Base-by-base conservation (phyloP, 2,113 vertebrate genomes). In the Cichladusa arquata region DNA sequence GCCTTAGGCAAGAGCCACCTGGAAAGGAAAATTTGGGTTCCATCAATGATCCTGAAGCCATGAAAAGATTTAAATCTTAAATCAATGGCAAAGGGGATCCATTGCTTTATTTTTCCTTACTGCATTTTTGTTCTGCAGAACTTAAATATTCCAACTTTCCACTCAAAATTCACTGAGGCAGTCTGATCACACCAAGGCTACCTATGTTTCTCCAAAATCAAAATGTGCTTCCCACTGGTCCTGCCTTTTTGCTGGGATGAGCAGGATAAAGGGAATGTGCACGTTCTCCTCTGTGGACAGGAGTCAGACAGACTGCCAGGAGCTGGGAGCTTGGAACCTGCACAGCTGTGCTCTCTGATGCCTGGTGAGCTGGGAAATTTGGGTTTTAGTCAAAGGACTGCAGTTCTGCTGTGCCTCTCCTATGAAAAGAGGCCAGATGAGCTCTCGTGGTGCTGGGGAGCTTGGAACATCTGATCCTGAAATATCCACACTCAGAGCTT, bases 221-320 rank as follows among this genome's bases (percentile, higher is more conserved):
- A 65, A 83, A 26, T 17, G 24, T 38, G 18, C 22, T 71, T 81
- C n/a, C 56, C 34, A 17, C 8, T 38, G 47, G 10, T 16, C 13
- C 31, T 4, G 6, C 1, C 2, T 80, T 81, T 92, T 42, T 80
- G 6, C 14, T 48, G 50, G 22, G 47, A 65, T 22, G 58, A 54
- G 8, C 31, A 88, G 25, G 25, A 73, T 19, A 36, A 78, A 60
- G 20, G 17, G 28, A 81, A 85, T 71, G 25, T 58, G 9, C 8
- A 18, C 0, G 0, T 3, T 71, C 7, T 53, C 31, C 51, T 70
- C 25, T 44, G 7, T 58, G 60, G 42, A 62, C 80, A 33, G 34
- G 1, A 8, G 1, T 38, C 33, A 4, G 11, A 45, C 31, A 74
- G 26, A 38, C 15, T 62, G 54, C 7, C 72, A 78, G 38, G 50